phyloP scores from a whole-genome alignment of 2,113 vertebrate species.

The Plecotus auritus region DNA sequence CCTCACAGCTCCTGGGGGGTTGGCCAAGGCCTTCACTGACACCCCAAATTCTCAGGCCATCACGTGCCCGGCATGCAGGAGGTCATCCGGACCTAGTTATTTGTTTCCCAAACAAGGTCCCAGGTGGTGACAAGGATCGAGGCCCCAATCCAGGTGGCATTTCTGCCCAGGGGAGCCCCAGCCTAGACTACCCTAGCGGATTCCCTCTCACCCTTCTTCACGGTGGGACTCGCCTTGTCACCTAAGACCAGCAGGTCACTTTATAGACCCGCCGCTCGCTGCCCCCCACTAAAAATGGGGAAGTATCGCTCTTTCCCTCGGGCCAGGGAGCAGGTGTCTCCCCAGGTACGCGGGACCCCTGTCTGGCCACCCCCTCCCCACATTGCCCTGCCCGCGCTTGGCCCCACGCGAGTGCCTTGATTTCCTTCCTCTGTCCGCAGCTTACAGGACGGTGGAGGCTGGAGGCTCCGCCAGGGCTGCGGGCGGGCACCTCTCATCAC shows the following conservation, averaged over 20 bases:
- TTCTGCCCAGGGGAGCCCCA: background rate
- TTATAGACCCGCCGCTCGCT: too few relatives aligned
- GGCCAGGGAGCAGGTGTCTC: background rate
- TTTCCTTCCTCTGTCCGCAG: constrained; percentile 22
- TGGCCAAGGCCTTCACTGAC: background rate
- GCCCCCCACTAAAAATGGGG: background rate
- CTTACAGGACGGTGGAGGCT: background rate
- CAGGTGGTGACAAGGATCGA: background rate
- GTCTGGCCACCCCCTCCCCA: background rate
- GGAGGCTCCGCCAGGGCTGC: constrained; percentile 65
- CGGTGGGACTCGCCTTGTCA: background rate
- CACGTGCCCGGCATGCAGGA: accelerated
- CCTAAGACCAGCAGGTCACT: background rate
- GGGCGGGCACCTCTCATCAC: constrained; percentile 76
- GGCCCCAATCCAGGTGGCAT: background rate
- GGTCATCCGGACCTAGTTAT: background rate
- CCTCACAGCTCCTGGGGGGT: background rate
- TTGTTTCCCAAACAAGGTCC: background rate
- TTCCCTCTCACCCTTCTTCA: background rate
- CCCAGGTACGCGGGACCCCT: accelerated
- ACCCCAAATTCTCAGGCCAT: background rate
- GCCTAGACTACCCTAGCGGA: background rate
- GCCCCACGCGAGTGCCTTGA: background rate
- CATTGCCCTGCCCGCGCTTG: background rate
- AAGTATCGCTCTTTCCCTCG: too few relatives aligned